phyloP scores from a whole-genome alignment of 2,888 invertebrate genomes.

The Phaonia tiefii region DNA sequence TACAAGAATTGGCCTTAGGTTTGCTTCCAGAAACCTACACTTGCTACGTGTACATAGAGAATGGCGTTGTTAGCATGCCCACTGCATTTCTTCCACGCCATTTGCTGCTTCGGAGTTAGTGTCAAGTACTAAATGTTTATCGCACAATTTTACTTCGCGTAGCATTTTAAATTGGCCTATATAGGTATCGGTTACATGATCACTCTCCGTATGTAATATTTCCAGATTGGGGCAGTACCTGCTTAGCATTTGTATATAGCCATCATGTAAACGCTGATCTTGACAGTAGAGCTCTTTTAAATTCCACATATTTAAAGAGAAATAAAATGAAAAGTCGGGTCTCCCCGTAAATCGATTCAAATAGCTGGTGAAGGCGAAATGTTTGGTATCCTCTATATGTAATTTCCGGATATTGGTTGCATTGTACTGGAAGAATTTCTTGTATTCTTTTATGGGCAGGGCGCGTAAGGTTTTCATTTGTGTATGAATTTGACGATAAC shows the following conservation, averaged over 20 bases:
- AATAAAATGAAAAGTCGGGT: conserved; percentile 62
- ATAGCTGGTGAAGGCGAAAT: conserved; percentile 57
- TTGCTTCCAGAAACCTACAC: background rate
- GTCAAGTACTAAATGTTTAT: background rate
- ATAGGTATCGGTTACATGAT: conserved; percentile 47
- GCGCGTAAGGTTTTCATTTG: conserved; percentile 40
- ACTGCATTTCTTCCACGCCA: background rate
- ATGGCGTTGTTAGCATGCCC: background rate
- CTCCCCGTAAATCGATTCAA: conserved; percentile 49
- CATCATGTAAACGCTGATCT: conserved; percentile 43
- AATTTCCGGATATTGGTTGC: conserved; percentile 56
- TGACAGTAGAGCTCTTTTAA: conserved; percentile 49
- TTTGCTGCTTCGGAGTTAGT: background rate
- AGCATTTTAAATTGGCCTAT: conserved; percentile 43
- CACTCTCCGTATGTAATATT: conserved; percentile 35
- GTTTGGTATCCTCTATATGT: conserved; percentile 41
- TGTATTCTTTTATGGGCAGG: conserved; percentile 51
- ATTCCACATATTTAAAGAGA: conserved; percentile 49
- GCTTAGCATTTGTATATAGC: conserved; percentile 46
- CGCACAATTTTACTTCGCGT: background rate
- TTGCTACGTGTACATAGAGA: conserved; percentile 6
- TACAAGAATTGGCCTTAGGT: conserved; percentile 5
- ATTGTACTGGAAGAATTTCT: conserved; percentile 59
- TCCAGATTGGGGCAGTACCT: conserved; percentile 62
- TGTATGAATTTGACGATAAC: conserved; percentile 53